Evolutionary conservation across 2,113 vertebrate species (phyloP).

Genomic region (Otis tarda): DNA sequence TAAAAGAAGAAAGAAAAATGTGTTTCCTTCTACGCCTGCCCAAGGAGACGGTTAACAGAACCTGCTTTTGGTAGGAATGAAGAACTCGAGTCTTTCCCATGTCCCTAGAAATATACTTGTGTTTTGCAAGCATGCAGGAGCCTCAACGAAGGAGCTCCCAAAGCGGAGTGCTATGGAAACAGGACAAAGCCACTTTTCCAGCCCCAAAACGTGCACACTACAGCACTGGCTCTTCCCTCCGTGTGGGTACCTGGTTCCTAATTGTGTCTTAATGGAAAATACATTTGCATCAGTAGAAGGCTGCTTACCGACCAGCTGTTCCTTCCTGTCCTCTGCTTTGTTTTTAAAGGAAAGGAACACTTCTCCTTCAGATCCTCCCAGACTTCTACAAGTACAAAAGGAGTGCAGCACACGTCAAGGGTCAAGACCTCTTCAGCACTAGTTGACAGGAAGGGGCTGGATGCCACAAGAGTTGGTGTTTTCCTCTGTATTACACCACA

Average conservation of each 20-base stretch:
- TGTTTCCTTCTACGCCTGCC: not conserved
- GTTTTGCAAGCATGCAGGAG: not conserved
- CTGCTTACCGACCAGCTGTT: constrained; percentile 9
- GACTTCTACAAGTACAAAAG: not conserved
- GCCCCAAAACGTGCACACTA: not conserved
- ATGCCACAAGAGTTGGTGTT: not conserved
- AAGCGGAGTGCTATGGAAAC: not conserved
- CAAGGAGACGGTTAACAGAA: not conserved
- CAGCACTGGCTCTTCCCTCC: not conserved
- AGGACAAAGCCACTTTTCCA: not conserved
- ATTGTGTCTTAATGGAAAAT: constrained; percentile 8
- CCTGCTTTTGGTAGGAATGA: not conserved
- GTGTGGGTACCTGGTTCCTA: not conserved
- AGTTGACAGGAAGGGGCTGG: not conserved
- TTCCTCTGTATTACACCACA: not conserved
- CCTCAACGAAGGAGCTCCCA: not conserved
- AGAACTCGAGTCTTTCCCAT: not conserved
- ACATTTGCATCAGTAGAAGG: not conserved
- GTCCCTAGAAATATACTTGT: not conserved
- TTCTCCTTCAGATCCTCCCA: constrained; percentile 19
- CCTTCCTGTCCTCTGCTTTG: constrained; percentile 33
- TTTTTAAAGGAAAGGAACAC: not conserved
- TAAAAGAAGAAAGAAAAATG: not conserved
- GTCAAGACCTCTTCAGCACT: not conserved
- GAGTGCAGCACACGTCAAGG: not conserved